These are phyloP conservation scores for Lithodes maja DNA, from an alignment of 2,888 invertebrate genomes.

Conservation along the genomic window DNA sequence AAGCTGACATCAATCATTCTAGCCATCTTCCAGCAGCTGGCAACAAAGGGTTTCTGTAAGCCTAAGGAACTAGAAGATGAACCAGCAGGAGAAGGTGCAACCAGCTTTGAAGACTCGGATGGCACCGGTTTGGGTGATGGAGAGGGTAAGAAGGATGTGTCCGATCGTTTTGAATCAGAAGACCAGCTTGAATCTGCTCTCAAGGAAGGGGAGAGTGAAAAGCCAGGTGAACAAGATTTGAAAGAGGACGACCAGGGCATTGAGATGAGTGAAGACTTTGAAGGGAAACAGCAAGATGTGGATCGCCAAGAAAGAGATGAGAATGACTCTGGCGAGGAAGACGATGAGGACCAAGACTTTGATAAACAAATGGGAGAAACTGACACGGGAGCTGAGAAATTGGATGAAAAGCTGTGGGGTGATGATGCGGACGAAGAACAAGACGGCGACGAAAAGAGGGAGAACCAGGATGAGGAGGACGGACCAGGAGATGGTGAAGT, in stretches of 20 bases:
- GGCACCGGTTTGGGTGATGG: constrained; percentile 94
- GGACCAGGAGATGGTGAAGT: constrained; percentile 74
- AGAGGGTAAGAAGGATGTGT: constrained; percentile 94
- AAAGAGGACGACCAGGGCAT: constrained; percentile 91
- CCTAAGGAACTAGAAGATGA: constrained; percentile 87
- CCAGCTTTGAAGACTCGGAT: constrained; percentile 81
- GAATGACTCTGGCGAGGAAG: constrained; percentile 78
- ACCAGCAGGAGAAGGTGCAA: constrained; percentile 74
- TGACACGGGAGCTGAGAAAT: constrained; percentile 84
- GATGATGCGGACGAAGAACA: constrained; percentile 80
- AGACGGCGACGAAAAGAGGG: constrained; percentile 85
- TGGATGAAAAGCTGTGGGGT: constrained; percentile 77
- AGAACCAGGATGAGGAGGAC: constrained; percentile 78
- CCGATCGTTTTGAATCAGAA: constrained; percentile 92
- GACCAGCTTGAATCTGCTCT: constrained; percentile 95
- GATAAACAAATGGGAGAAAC: constrained; percentile 98
- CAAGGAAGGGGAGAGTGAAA: constrained; percentile 84
- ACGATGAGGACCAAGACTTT: constrained; percentile 84
- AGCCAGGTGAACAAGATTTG: constrained; percentile 82
- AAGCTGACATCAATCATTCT: constrained; percentile 89
- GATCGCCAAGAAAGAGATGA: constrained; percentile 81
- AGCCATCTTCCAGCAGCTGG: constrained; percentile 89
- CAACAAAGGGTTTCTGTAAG: constrained; percentile 89
- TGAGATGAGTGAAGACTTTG: constrained; percentile 97
- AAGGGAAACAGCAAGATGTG: constrained; percentile 88